Conservation (phyloP, 2,113 vertebrate genomes). For the Pseudopipra pipra region DNA sequence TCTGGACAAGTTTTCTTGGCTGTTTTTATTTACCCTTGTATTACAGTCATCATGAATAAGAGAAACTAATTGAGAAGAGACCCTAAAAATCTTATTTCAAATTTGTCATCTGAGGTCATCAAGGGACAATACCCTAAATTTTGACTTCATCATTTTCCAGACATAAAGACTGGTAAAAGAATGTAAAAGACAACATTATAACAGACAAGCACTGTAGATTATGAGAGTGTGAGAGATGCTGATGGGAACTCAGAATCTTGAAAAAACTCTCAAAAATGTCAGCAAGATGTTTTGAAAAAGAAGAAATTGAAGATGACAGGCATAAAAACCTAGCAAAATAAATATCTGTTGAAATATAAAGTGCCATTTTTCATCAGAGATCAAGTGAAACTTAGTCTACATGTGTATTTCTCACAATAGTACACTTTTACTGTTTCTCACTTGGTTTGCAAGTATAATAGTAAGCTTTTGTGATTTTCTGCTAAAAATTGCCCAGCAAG, state of each 20-base stretch:
- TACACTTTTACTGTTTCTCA: background rate
- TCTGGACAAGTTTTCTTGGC: background rate
- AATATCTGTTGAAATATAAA: background rate
- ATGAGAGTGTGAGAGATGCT: background rate
- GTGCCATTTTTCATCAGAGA: constrained; percentile 6
- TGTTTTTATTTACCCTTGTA: background rate
- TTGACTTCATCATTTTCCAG: background rate
- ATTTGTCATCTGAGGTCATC: background rate
- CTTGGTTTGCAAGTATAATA: background rate
- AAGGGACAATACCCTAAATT: background rate
- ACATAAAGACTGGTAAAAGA: background rate
- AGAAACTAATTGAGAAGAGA: background rate
- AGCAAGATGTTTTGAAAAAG: background rate
- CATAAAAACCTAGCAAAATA: constrained; percentile 1
- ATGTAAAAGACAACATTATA: background rate
- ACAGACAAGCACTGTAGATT: background rate
- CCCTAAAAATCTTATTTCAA: background rate
- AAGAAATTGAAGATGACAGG: background rate
- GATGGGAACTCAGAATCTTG: background rate
- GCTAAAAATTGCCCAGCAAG: background rate
- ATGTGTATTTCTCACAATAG: background rate
- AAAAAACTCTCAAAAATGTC: background rate
- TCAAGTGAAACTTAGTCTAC: background rate
- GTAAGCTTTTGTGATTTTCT: background rate
- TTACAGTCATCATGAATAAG: background rate